These are phyloP conservation scores for Cataglyphis albicans DNA, from an alignment of 2,888 invertebrate genomes.

Conservation along the genomic window DNA sequence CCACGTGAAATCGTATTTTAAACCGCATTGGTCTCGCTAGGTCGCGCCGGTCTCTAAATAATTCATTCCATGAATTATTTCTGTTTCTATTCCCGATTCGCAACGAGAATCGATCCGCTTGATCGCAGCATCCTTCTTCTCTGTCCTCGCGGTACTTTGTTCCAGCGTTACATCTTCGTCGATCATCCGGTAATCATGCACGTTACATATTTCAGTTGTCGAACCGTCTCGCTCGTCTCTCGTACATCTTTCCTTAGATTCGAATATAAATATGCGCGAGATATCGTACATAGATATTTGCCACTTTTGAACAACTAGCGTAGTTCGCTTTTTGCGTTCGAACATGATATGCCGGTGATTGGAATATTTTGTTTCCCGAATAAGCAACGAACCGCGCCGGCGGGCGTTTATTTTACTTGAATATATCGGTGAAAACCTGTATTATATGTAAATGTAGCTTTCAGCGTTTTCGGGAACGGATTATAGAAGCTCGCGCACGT, in stretches of 20 bases:
- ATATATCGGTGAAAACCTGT: conserved; percentile 48
- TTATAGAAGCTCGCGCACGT: conserved; percentile 53
- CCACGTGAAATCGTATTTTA: conserved; percentile 79
- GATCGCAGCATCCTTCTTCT: conserved; percentile 63
- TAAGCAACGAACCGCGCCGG: conserved; percentile 6
- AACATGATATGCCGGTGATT: neutral
- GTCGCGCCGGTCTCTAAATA: conserved; percentile 78
- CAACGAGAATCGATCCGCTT: conserved; percentile 78
- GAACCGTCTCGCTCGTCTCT: neutral
- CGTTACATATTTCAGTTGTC: conserved; percentile 10
- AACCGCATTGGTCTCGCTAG: conserved; percentile 39
- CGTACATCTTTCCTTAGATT: neutral
- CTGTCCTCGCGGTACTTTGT: conserved; percentile 16
- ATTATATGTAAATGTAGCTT: conserved; percentile 48
- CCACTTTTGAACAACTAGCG: neutral
- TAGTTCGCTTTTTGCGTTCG: neutral
- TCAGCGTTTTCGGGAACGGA: conserved; percentile 44
- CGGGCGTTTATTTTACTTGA: conserved; percentile 49
- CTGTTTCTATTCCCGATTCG: conserved; percentile 66
- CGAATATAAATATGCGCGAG: neutral
- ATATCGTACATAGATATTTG: neutral
- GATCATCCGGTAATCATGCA: conserved; percentile 29
- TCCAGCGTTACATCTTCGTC: conserved; percentile 11
- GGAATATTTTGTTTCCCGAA: conserved; percentile 15
- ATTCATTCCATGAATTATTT: conserved; percentile 84